Percentiles rank a stretch among this genome's conserved stretches.
phyloP scores from a whole-genome alignment of 1,140 invertebrate species.

The Brachionus manjavacas region DNA sequence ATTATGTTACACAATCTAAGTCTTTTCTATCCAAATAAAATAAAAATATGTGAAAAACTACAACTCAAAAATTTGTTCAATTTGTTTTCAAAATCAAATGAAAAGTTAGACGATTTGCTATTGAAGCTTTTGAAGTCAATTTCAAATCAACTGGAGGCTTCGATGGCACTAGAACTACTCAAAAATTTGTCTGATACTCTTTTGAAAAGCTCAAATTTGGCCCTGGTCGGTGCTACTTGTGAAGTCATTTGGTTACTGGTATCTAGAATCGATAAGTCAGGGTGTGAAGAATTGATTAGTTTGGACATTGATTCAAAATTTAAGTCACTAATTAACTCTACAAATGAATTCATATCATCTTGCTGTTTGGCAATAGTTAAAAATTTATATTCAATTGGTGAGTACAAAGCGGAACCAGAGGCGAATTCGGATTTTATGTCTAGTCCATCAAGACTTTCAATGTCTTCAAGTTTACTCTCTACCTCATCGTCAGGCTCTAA shows the following conservation, averaged over 20 bases:
- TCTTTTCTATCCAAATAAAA: not conserved
- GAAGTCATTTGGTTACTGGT: not conserved
- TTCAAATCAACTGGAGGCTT: not conserved
- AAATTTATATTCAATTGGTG: slow-evolving; percentile 15
- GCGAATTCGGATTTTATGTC: not conserved
- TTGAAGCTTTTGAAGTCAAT: not conserved
- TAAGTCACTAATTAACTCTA: slow-evolving; percentile 5
- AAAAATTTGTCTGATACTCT: not conserved
- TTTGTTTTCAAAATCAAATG: not conserved
- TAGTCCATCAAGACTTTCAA: not conserved
- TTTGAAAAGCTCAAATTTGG: not conserved
- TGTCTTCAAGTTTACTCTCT: not conserved
- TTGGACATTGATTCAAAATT: slow-evolving; percentile 23
- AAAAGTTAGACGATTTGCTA: not conserved
- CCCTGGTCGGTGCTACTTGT: not conserved
- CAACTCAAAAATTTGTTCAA: not conserved
- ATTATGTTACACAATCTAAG: slow-evolving; percentile 6
- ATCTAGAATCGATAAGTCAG: not conserved
- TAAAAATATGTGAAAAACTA: not conserved
- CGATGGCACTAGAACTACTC: not conserved
- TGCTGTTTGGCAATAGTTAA: not conserved
- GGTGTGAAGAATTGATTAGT: not conserved
- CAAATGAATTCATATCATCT: not conserved
- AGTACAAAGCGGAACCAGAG: not conserved
- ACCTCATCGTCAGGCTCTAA: not conserved